Base-by-base conservation (phyloP, 2,888 invertebrate species). In the Tetrapedia diversipes region DNA sequence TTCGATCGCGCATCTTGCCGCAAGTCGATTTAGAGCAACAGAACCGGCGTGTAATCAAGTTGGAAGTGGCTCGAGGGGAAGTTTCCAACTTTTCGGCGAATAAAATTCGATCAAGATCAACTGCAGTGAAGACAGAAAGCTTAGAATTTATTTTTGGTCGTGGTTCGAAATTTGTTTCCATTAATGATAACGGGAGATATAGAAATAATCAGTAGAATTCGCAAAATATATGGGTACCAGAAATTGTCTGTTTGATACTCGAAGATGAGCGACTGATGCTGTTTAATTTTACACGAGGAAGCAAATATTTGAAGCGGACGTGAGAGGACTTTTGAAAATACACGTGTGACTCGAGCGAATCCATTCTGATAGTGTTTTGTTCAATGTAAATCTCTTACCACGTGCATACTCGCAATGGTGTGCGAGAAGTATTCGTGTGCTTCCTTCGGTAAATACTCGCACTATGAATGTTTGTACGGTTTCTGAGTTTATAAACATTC, bases 391-490 rank as follows among this genome's bases (percentile, higher is more conserved):
- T 4, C 14, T 19, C 11, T 45, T 14, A 16, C 8, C 6, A n/a
- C 10, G 8, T 22, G 11, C 3, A 16, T 2, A 4, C n/a, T 41
- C 29, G 29, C 14, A 34, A n/a, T 6, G 47, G 27, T 16, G 27
- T n/a, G 43, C 27, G 29, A 24, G 10, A 22, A 19, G 6, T 49
- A n/a, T n/a, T 16, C 41, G 47, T 32, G 45, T 27, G n/a, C 24
- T 14, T 49, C 11, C 19, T 39, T 63, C 24, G 6, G 32, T 24
- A 72, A 72, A 72, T 65, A 45, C 14, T 39, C 10, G 49, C 4
- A 19, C 8, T 22, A 16, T 6, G 32, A 22, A 4, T 65, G 32
- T 59, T 63, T 54, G 41, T 27, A 34, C 7, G 19, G 4, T 19
- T 10, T 4, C 43, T 19, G 19, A 27, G 34, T 10, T 65, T 41